phyloP scores from a whole-genome alignment of 2,113 vertebrate genomes.

The Crypturellus undulatus region DNA sequence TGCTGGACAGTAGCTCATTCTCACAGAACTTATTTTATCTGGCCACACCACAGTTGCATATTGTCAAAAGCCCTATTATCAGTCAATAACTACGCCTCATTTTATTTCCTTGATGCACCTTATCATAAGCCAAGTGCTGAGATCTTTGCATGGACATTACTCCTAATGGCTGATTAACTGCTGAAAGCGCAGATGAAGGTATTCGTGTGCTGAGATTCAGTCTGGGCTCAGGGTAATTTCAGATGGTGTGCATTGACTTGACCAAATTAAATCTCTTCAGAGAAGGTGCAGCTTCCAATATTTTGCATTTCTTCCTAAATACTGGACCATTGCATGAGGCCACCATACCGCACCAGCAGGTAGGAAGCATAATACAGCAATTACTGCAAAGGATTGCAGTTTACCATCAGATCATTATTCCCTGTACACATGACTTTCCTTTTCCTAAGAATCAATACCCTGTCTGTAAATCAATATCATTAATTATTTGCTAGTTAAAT shows the following conservation, averaged over 20 bases:
- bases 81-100: constrained; percentile 6
- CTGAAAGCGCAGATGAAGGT: not conserved
- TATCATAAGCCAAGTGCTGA: not conserved
- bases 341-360: accelerated
- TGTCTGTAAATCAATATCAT: not conserved
- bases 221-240: not conserved
- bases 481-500: not conserved
- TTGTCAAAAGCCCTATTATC: not conserved
- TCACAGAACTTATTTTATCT: not conserved
- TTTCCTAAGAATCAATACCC: not conserved
- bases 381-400: not conserved
- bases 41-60: not conserved
- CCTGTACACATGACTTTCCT: not conserved
- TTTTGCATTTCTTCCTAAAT: not conserved
- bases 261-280: not conserved
- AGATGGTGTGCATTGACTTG: not conserved
- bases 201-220: not conserved
- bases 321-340: not conserved
- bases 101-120: constrained; percentile 12
- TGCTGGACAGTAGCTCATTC: not conserved
- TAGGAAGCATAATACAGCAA: not conserved
- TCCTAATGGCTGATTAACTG: not conserved
- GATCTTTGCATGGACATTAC: not conserved
- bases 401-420: not conserved
- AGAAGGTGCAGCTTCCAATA: not conserved